A percentile compares a stretch with the other conserved stretches of the same genome.
These are phyloP conservation scores for Apoda limacodes DNA, from an alignment of 2,888 invertebrate species.

Conservation along the genomic window DNA sequence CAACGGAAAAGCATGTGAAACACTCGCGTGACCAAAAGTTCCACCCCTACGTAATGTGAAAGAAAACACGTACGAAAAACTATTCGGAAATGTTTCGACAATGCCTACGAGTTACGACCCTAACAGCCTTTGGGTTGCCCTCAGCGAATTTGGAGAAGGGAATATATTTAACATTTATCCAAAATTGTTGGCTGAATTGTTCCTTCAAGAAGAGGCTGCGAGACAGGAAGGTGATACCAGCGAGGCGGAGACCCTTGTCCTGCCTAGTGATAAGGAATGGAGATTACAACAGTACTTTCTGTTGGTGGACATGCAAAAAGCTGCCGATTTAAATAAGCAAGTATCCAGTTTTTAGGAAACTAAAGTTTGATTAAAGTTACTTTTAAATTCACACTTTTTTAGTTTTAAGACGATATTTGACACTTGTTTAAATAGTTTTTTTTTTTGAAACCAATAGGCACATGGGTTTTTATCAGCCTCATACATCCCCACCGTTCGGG, in stretches of 20 bases:
- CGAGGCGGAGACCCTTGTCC: constrained; percentile 67
- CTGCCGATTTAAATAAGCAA: constrained; percentile 35
- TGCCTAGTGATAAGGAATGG: constrained; percentile 79
- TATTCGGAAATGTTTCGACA: constrained; percentile 26
- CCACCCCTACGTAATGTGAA: too few relatives aligned
- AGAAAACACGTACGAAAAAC: constrained; percentile 12
- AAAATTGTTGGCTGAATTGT: constrained; percentile 71
- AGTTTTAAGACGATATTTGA: too few relatives aligned
- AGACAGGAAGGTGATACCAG: constrained; percentile 48
- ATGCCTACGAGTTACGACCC: constrained; percentile 50
- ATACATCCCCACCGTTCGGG: too few relatives aligned
- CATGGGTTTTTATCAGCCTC: too few relatives aligned
- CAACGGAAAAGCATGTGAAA: constrained; percentile 3
- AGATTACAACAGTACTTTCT: constrained; percentile 75
- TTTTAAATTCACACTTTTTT: too few relatives aligned
- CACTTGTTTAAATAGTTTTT: too few relatives aligned
- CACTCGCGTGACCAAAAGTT: too few relatives aligned
- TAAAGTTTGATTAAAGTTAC: not conserved
- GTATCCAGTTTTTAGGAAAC: constrained; percentile 12
- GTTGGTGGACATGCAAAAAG: constrained; percentile 74
- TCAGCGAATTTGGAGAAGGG: constrained; percentile 65
- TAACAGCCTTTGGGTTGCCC: constrained; percentile 63
- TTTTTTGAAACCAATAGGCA: too few relatives aligned
- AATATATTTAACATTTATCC: constrained; percentile 77
- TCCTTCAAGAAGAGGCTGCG: constrained; percentile 60